Base-by-base conservation (phyloP, 2,113 vertebrate genomes). In the Tonatia bakeri region DNA sequence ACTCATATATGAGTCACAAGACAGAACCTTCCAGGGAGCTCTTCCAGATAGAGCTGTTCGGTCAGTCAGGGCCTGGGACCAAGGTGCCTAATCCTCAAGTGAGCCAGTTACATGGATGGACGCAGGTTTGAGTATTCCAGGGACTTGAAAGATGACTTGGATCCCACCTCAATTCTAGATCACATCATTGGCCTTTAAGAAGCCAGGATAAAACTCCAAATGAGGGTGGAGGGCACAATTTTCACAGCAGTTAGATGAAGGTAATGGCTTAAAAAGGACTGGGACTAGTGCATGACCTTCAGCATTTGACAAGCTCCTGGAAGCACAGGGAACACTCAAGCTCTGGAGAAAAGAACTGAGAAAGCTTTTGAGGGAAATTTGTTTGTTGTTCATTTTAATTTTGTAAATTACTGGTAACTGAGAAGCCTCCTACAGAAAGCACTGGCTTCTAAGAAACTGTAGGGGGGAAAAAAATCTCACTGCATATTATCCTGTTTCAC, bases 1-100 rank as follows among this genome's bases (percentile, higher is more conserved):
- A 70, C 6, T n/a, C 4, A 3, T 10, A 4, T 1, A 0, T 1
- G 33, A 3, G 4, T 19, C 52, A 38, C 47, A 56, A 47, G 67
- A 36, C 0, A 0, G 72, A 81, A 59, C 31, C 3, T 43, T 2
- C 52, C 38, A 59, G 67, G 38, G 20, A 8, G 54, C 52, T 54
- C 52, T 54, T 54, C 52, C 19, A 54, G 52, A 50, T 8, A 8
- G 54, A 22, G 5, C 22, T 31, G 26, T 14, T 77, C n/a, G 4
- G 31, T 72, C 2, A 36, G 50, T 56, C 22, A 11, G 20, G 50
- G 31, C 31, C 31, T 9, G 7, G 36, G 79, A 95, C 33, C n/a
- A 65, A 88, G 38, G 7, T 0, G 10, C 36, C 12, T 5, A 4
- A 36, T 26, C 36, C 36, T 59, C 26, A 16, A n/a, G n/a, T 26